phyloP scores from a whole-genome alignment of 2,797 vertebrate species.

The Morelia viridis region DNA sequence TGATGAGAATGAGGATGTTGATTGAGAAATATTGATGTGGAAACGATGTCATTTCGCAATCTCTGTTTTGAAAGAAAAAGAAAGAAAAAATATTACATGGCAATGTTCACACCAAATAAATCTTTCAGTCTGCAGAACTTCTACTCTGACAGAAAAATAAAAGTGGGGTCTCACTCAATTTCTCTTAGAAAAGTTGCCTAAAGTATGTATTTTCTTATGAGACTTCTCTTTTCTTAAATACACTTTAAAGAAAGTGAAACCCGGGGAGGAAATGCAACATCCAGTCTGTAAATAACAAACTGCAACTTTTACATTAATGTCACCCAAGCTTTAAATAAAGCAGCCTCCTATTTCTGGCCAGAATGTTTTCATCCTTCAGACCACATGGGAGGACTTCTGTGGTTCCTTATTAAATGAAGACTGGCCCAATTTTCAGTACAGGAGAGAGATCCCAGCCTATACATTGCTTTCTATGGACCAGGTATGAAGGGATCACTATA shows the following conservation, averaged over 20 bases:
- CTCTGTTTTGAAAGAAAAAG: neutral
- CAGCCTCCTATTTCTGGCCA: neutral
- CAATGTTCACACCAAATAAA: neutral
- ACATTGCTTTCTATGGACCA: neutral
- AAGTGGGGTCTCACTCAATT: neutral
- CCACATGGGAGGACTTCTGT: neutral
- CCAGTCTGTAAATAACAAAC: neutral
- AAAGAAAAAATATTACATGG: neutral
- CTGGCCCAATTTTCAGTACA: neutral
- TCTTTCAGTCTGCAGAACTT: neutral
- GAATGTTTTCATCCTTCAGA: neutral
- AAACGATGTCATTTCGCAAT: neutral
- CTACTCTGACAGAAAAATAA: neutral
- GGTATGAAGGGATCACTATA: neutral
- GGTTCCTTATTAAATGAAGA: neutral
- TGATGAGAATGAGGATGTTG: neutral
- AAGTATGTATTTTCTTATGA: neutral
- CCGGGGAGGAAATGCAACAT: neutral
- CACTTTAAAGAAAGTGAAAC: neutral
- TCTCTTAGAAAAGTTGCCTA: neutral
- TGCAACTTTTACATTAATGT: neutral
- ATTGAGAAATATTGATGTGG: conserved; percentile 5
- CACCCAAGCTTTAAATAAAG: neutral
- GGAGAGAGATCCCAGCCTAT: neutral
- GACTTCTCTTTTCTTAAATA: neutral